Percentiles rank a stretch among this genome's conserved stretches.
phyloP scores from a whole-genome alignment of 2,113 vertebrate species.

The Aix galericulata region DNA sequence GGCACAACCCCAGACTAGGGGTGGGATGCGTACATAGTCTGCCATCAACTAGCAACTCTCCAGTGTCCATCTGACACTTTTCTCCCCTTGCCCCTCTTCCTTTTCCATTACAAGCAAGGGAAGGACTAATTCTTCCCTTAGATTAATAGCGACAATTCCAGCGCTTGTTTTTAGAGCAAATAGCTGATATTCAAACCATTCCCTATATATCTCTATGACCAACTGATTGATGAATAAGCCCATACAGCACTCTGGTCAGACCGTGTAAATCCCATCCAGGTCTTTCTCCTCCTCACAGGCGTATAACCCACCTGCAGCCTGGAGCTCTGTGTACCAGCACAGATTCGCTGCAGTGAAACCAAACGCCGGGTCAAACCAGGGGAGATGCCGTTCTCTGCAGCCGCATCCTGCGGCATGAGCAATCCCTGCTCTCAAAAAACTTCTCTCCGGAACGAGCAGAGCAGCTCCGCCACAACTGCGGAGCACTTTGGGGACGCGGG shows the following conservation, averaged over 20 bases:
- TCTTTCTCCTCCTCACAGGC: background rate
- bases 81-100: background rate
- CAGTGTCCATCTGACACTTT: background rate
- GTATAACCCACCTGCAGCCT: background rate
- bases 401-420: background rate
- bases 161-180: background rate
- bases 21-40: background rate
- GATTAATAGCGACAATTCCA: background rate
- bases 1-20: background rate
- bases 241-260: background rate
- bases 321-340: background rate
- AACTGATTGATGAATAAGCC: background rate
- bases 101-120: background rate
- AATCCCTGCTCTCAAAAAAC: background rate
- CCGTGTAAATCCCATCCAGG: background rate
- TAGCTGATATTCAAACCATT: background rate
- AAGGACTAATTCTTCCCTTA: background rate
- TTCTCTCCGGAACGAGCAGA: background rate
- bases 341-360: background rate
- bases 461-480: slow-evolving; percentile 15
- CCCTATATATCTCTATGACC: background rate
- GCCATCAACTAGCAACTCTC: background rate
- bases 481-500: background rate
- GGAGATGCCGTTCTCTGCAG: background rate
- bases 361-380: slow-evolving; percentile 21